Percentiles rank a stretch among this genome's conserved stretches.
Conservation (phyloP, 2,113 vertebrate species). For the Neodontobutis hainanensis region DNA sequence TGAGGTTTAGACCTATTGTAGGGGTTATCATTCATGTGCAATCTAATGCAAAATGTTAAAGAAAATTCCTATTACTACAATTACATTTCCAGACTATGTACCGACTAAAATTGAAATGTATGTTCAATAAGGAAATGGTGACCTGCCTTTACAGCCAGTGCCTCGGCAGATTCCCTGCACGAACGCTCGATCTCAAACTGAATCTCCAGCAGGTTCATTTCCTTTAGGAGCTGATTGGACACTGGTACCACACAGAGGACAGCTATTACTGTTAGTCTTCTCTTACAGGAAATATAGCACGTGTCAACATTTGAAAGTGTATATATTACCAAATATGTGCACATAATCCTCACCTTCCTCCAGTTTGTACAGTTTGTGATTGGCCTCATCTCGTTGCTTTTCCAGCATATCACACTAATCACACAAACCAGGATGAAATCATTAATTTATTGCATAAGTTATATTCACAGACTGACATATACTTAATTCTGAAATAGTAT, state of each 20-base stretch:
- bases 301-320: neutral
- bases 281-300: neutral
- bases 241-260: slow-evolving; percentile 50
- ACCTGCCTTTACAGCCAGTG: slow-evolving; percentile 73
- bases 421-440: slow-evolving; percentile 16
- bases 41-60: too few relatives aligned
- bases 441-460: neutral
- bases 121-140: neutral
- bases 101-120: too few relatives aligned
- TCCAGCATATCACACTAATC: slow-evolving; percentile 61
- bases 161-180: slow-evolving; percentile 77
- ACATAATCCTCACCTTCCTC: slow-evolving; percentile 75
- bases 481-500: neutral
- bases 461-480: neutral
- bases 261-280: neutral
- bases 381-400: slow-evolving; percentile 64
- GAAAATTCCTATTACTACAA: too few relatives aligned
- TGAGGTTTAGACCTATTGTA: too few relatives aligned
- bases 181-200: slow-evolving; percentile 79
- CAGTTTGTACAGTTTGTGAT: slow-evolving; percentile 71
- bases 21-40: too few relatives aligned
- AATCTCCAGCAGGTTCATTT: slow-evolving; percentile 77
- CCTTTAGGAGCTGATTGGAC: slow-evolving; percentile 78
- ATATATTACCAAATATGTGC: neutral
- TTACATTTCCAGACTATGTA: too few relatives aligned